phyloP scores from a whole-genome alignment of 2,113 vertebrate genomes.

The Chaetops frenatus region DNA sequence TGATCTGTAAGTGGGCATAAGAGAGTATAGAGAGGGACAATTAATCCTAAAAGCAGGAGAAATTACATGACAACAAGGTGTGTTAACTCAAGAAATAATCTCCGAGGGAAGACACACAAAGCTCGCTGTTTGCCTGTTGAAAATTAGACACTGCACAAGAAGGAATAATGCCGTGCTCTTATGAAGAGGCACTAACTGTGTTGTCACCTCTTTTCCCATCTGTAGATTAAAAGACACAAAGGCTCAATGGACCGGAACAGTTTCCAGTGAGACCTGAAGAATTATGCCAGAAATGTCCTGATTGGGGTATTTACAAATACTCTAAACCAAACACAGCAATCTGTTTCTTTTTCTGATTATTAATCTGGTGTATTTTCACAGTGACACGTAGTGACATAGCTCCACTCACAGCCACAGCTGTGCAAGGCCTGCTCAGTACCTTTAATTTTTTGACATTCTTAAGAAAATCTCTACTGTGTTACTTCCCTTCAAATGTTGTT shows the following conservation, averaged over 20 bases:
- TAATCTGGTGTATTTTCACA: neutral
- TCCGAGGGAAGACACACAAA: neutral
- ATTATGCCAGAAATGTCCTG: neutral
- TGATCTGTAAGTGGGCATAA: neutral
- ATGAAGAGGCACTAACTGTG: neutral
- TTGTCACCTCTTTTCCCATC: neutral
- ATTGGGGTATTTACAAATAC: neutral
- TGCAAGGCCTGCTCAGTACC: neutral
- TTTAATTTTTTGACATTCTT: neutral
- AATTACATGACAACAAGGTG: neutral
- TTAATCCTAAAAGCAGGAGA: neutral
- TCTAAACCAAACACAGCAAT: neutral
- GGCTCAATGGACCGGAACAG: neutral
- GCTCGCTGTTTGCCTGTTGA: neutral
- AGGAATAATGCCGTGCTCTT: neutral
- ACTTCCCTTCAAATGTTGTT: neutral
- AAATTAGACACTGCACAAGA: neutral
- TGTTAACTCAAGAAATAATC: neutral
- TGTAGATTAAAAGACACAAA: neutral
- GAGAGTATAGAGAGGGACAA: neutral
- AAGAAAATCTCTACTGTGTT: neutral
- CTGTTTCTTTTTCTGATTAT: neutral
- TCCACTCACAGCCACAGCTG: neutral
- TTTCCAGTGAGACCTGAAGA: neutral
- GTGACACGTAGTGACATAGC: neutral